phyloP scores from a whole-genome alignment of 2,113 vertebrate genomes.

The Poeciliopsis prolifica region DNA sequence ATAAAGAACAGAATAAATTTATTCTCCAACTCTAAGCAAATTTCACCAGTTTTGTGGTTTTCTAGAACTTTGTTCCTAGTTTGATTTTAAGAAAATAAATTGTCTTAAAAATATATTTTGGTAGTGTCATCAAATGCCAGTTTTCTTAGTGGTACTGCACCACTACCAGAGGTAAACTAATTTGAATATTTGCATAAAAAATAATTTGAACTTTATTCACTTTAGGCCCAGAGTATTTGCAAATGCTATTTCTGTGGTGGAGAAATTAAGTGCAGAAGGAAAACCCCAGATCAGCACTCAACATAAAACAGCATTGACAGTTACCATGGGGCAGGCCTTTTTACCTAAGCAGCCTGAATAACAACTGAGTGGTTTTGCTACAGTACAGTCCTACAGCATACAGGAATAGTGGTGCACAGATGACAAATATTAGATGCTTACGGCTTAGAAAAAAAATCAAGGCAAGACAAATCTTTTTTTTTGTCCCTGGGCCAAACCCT shows the following conservation, averaged over 20 bases:
- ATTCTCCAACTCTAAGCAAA: too few species aligned
- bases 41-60: too few species aligned
- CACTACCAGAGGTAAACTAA: conserved; percentile 3
- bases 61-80: too few species aligned
- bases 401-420: conserved; percentile 51
- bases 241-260: conserved; percentile 3
- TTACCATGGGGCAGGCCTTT: conserved; percentile 68
- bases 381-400: conserved; percentile 54
- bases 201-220: too few species aligned
- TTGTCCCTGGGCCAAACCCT: conserved; percentile 70
- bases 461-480: conserved; percentile 70
- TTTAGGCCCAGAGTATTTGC: too few species aligned
- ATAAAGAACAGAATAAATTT: too few species aligned
- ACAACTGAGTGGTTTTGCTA: conserved; percentile 48
- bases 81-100: too few species aligned
- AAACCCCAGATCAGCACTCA: conserved; percentile 27
- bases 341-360: conserved; percentile 68
- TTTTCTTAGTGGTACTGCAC: too few species aligned
- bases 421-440: conserved; percentile 70
- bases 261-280: conserved; percentile 19
- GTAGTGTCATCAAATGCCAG: too few species aligned
- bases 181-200: not conserved
- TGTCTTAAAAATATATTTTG: too few species aligned
- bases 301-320: conserved; percentile 67
- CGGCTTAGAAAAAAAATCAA: conserved; percentile 67